These are phyloP conservation scores for Apostichopus parvimensis DNA, from an alignment of 35 echinoderm and acorn worm species.

Conservation along the genomic window DNA sequence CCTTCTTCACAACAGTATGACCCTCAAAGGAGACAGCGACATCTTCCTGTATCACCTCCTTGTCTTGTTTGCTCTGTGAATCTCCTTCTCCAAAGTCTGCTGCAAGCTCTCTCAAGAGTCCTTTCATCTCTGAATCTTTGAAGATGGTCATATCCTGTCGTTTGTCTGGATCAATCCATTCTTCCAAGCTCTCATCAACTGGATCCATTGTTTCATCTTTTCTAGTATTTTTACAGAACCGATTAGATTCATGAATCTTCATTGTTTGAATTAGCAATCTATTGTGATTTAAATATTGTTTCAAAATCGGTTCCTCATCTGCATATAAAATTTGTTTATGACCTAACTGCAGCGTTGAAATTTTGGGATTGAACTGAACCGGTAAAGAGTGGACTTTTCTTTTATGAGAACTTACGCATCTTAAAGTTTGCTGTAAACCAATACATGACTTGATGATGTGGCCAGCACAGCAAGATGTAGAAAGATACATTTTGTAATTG, in stretches of 20 bases:
- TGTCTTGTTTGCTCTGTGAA: neutral
- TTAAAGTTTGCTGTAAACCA: neutral
- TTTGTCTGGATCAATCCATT: constrained; percentile 65
- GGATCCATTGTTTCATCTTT: neutral
- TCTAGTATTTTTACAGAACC: neutral
- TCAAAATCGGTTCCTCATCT: neutral
- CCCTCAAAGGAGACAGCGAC: constrained; percentile 20
- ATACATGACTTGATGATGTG: neutral
- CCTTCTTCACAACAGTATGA: constrained; percentile 18
- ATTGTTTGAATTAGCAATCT: neutral
- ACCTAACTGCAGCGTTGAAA: neutral
- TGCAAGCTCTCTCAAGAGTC: constrained; percentile 64
- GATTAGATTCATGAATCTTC: neutral
- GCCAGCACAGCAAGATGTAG: neutral
- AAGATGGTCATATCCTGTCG: constrained; percentile 12
- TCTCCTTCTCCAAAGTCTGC: constrained; percentile 70
- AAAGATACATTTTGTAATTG: neutral
- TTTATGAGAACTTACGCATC: neutral
- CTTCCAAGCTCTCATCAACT: constrained; percentile 10
- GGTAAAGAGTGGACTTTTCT: neutral
- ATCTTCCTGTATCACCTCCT: neutral
- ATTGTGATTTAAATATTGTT: neutral
- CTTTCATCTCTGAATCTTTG: constrained; percentile 64
- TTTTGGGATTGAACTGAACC: neutral
- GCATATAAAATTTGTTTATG: neutral